These are phyloP conservation scores for Microcaecilia unicolor DNA, from an alignment of 2,797 vertebrate species.

Conservation along the genomic window DNA sequence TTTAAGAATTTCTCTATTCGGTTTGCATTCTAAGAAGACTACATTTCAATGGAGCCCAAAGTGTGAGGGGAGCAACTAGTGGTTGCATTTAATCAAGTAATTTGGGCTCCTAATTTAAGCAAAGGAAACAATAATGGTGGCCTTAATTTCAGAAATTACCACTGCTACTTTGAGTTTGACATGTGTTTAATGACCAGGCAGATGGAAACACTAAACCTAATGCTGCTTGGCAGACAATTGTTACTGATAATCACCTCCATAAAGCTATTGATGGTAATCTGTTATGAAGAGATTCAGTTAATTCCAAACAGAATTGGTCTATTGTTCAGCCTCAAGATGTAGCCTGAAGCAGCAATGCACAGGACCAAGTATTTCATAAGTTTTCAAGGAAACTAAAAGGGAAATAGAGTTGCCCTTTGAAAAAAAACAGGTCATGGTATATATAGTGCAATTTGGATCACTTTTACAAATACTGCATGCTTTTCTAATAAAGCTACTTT, in stretches of 20 bases:
- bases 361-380: too few species aligned
- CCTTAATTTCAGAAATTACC: slow-evolving; percentile 70
- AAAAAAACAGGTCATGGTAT: neutral
- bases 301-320: slow-evolving; percentile 27
- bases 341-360: neutral
- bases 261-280: slow-evolving; percentile 32
- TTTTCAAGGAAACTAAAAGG: neutral
- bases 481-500: too few species aligned
- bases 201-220: slow-evolving; percentile 60
- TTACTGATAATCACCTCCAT: slow-evolving; percentile 33
- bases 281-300: slow-evolving; percentile 16
- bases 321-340: neutral
- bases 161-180: slow-evolving; percentile 54
- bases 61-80: slow-evolving; percentile 24
- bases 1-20: too few species aligned
- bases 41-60: neutral
- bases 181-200: slow-evolving; percentile 56
- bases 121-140: slow-evolving; percentile 69
- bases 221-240: slow-evolving; percentile 46
- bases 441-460: neutral
- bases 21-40: neutral
- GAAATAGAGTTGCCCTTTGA: neutral
- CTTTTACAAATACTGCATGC: neutral
- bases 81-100: slow-evolving; percentile 53
- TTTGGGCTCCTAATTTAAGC: slow-evolving; percentile 53